phyloP scores from a whole-genome alignment of 2,888 invertebrate species.

The Apodemia hepburni region DNA sequence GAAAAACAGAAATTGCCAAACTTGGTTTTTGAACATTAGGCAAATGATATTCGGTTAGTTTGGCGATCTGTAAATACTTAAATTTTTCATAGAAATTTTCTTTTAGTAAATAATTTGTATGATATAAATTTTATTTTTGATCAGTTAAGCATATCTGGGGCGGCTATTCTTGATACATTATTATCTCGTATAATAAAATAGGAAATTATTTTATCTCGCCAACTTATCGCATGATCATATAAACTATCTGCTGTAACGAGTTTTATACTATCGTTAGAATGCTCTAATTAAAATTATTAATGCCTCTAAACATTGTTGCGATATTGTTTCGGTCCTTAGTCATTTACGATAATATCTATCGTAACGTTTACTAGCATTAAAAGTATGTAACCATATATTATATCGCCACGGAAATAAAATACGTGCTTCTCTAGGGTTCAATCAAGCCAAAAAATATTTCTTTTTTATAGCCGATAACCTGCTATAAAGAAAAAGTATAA shows the following conservation, averaged over 20 bases:
- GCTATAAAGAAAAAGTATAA: conserved; percentile 67
- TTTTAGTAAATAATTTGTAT: too few species aligned
- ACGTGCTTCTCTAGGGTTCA: conserved; percentile 53
- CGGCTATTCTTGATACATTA: too few species aligned
- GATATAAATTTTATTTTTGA: too few species aligned
- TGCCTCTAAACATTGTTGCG: conserved; percentile 2
- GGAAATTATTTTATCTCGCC: conserved; percentile 50
- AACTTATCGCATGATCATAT: conserved; percentile 40
- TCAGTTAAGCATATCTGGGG: too few species aligned
- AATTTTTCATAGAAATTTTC: too few species aligned
- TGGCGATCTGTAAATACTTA: too few species aligned
- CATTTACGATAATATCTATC: conserved; percentile 3
- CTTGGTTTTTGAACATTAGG: too few species aligned
- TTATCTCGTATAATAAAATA: conserved; percentile 40
- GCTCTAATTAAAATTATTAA: conserved; percentile 13
- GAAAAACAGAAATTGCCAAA: too few species aligned
- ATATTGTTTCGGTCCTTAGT: conserved; percentile 1
- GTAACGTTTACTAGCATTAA: background rate
- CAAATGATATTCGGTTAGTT: too few species aligned
- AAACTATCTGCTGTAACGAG: conserved; percentile 30
- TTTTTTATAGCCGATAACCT: conserved; percentile 69
- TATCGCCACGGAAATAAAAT: conserved; percentile 45
- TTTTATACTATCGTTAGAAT: conserved; percentile 23
- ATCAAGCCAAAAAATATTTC: conserved; percentile 67
- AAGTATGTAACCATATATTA: conserved; percentile 33